Conservation (phyloP, 2,797 vertebrate species). For the Gambelia wislizenii region DNA sequence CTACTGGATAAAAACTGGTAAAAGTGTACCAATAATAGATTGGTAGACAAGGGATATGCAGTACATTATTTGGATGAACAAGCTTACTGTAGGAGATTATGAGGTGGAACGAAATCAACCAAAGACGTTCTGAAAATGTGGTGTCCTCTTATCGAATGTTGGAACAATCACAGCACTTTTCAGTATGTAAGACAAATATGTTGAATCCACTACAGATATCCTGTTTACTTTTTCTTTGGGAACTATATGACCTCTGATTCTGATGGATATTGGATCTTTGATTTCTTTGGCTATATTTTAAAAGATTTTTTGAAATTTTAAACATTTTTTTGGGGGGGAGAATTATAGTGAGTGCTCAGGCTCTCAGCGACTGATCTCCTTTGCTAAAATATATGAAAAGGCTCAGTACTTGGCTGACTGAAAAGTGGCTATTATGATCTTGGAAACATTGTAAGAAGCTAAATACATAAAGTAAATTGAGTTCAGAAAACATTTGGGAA, state of each 20-base stretch:
- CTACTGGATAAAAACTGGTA: neutral
- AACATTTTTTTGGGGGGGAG: too few relatives aligned
- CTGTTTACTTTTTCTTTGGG: neutral
- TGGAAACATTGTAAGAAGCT: neutral
- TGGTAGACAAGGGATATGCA: neutral
- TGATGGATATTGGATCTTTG: neutral
- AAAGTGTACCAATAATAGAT: neutral
- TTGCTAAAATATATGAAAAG: neutral
- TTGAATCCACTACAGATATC: too few relatives aligned
- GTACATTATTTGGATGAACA: neutral
- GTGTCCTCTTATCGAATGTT: neutral
- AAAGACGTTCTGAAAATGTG: neutral
- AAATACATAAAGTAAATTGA: neutral
- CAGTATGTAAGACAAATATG: neutral
- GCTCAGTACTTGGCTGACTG: neutral
- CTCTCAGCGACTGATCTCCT: neutral
- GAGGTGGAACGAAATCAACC: neutral
- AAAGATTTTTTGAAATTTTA: too few relatives aligned
- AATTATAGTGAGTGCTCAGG: too few relatives aligned
- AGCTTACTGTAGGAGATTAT: neutral
- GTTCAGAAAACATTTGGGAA: conserved; percentile 12
- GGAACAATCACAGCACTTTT: neutral
- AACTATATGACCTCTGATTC: neutral
- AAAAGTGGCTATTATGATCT: neutral
- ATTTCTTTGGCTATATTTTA: too few relatives aligned